A percentile compares a stretch with the other conserved stretches of the same genome.
Evolutionary conservation across 2,797 vertebrate genomes (phyloP).

Genomic region (Chiroxiphia lanceolata): DNA sequence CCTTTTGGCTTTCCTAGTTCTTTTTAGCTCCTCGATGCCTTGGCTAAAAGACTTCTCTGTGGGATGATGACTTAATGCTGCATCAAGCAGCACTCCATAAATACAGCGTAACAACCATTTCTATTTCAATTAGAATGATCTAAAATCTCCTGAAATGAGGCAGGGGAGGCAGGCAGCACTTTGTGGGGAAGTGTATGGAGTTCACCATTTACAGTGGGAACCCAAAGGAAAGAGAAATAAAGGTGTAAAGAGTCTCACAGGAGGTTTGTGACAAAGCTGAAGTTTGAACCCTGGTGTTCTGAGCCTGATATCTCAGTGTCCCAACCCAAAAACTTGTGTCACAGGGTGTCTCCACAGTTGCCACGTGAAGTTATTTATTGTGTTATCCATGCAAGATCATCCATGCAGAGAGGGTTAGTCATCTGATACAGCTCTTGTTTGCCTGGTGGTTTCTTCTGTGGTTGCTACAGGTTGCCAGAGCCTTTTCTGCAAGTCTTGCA

Average conservation of each 20-base stretch:
- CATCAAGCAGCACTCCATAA: neutral
- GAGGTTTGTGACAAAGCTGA: neutral
- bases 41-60: slow-evolving; percentile 1
- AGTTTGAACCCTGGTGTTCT: neutral
- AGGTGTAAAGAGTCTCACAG: neutral
- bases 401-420: neutral
- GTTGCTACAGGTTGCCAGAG: neutral
- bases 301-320: neutral
- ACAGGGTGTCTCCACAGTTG: neutral
- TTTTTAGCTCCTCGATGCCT: slow-evolving; percentile 1
- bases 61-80: neutral
- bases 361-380: neutral
- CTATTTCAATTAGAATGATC: neutral
- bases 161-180: neutral
- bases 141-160: slow-evolving; percentile 15
- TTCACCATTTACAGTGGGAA: neutral
- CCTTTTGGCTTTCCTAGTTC: neutral
- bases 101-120: neutral
- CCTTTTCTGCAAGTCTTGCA: neutral
- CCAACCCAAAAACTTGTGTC: neutral
- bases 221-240: neutral
- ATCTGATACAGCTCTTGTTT: neutral
- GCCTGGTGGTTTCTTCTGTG: neutral
- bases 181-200: neutral
- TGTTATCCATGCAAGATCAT: neutral